Evolutionary conservation across 2,113 vertebrate genomes (phyloP).

Genomic region (Melanotaenia duboulayi): DNA sequence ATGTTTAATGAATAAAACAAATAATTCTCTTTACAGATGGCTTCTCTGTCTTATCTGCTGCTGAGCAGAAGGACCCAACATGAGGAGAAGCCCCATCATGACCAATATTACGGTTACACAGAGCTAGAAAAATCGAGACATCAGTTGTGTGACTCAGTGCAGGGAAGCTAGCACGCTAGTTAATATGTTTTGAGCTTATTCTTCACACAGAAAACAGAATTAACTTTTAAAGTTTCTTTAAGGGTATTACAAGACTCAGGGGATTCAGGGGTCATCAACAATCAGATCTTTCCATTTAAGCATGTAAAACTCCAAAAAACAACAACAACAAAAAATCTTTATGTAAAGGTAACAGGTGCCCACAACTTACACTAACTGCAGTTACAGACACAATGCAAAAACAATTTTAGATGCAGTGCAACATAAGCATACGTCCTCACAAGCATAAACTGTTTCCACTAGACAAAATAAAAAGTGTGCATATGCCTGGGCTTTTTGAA

Average conservation of each 20-base stretch:
- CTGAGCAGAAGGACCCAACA: slow-evolving; percentile 67
- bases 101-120: slow-evolving; percentile 59
- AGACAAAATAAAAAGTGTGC: too few species aligned
- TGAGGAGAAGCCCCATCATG: slow-evolving; percentile 60
- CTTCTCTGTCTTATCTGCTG: slow-evolving; percentile 73
- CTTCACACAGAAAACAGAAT: slow-evolving; percentile 15
- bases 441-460: too few species aligned
- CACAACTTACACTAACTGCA: too few species aligned
- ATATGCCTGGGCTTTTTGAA: too few species aligned
- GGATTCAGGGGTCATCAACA: background rate
- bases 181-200: slow-evolving; percentile 15
- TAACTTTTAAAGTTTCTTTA: slow-evolving; percentile 27
- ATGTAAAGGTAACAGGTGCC: too few species aligned
- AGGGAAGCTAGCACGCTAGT: slow-evolving; percentile 16
- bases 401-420: too few species aligned
- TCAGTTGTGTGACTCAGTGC: slow-evolving; percentile 34
- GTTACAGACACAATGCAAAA: too few species aligned
- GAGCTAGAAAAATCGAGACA: slow-evolving; percentile 46
- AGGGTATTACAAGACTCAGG: background rate
- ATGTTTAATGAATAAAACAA: slow-evolving; percentile 73
- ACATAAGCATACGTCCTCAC: too few species aligned
- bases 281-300: background rate
- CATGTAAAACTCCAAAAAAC: too few species aligned
- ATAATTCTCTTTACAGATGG: slow-evolving; percentile 63
- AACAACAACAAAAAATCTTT: too few species aligned